Base-by-base conservation (phyloP, 2,797 vertebrate species). In the Phyllotis vaccarum region DNA sequence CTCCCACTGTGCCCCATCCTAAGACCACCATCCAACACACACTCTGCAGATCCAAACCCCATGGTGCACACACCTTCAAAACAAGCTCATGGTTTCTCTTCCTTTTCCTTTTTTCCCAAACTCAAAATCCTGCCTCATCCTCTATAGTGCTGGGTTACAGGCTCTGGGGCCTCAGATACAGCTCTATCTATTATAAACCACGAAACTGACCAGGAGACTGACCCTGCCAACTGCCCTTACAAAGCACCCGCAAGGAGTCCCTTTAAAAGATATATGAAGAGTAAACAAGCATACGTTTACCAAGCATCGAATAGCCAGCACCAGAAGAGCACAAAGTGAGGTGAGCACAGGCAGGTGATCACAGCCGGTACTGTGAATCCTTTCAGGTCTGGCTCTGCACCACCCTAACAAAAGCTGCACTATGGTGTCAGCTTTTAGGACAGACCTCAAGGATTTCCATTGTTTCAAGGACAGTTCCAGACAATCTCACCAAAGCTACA, bases 21-120 rank as follows among this genome's bases (percentile, higher is more conserved):
- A 87, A 14, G 13, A 52, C 62, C 62, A 58, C 22, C 54, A 24
- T 27, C 75, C 78, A n/a, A n/a, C 34, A 37, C n/a, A 22, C 3
- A 2, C 52, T 13, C n/a, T 8, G n/a, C 49, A 80, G 46, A 49
- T 49, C 27, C 17, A 29, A 80, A 37, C 24, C 75, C 62, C 82
- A 49, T 22, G 86, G 91, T 75, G 86, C 31, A 40, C 31, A 6
- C 46, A 90, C 49, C 34, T 91, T 96, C 86, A 89, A 97, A 93
- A 89, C 74, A 82, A 90, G 91, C 80, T 86, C 78, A 64, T 34
- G 34, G n/a, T 31, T 89, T 85, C 62, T 95, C n/a, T 54, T 74
- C n/a, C 29, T 87, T 54, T 87, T 40, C 27, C 52, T 43, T 34
- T 87, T 37, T 87, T 37, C 9, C 49, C 70, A 54, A 56, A 87